These are phyloP conservation scores for Rhingia rostrata DNA, from an alignment of 2,888 invertebrate genomes.

Conservation along the genomic window DNA sequence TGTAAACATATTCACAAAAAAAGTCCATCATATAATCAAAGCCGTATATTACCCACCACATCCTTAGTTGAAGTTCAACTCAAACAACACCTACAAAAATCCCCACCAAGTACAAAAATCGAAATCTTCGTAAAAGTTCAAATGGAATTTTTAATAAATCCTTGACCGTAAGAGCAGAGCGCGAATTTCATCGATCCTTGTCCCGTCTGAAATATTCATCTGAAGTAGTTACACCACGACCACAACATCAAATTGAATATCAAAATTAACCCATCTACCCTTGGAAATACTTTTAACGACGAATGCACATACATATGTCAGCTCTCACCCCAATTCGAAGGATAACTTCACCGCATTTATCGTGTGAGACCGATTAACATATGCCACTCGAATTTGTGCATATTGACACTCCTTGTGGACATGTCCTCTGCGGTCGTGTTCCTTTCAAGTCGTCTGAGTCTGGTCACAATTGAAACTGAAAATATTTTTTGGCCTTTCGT, in stretches of 20 bases:
- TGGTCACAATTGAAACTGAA: slow-evolving; percentile 68
- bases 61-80: background rate
- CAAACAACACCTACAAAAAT: slow-evolving; percentile 8
- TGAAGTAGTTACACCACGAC: slow-evolving; percentile 52
- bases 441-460: slow-evolving; percentile 62
- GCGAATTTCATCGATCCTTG: slow-evolving; percentile 37
- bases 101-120: background rate
- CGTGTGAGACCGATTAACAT: slow-evolving; percentile 61
- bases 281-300: slow-evolving; percentile 14
- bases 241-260: slow-evolving; percentile 25
- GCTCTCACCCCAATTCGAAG: slow-evolving; percentile 23
- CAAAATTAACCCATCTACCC: slow-evolving; percentile 49
- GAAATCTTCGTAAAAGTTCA: slow-evolving; percentile 23
- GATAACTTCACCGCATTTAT: slow-evolving; percentile 55
- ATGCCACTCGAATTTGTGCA: slow-evolving; percentile 69
- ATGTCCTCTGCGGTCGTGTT: slow-evolving; percentile 56
- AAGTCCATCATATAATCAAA: no score
- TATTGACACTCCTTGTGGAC: slow-evolving; percentile 69
- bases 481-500: slow-evolving; percentile 67
- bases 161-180: slow-evolving; percentile 55
- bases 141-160: slow-evolving; percentile 57
- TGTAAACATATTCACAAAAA: no score
- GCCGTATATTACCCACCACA: background rate
- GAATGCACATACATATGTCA: slow-evolving; percentile 18
- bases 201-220: slow-evolving; percentile 40